Evolutionary conservation across 1,140 invertebrate genomes (phyloP).

Genomic region (Penaeus vannamei): DNA sequence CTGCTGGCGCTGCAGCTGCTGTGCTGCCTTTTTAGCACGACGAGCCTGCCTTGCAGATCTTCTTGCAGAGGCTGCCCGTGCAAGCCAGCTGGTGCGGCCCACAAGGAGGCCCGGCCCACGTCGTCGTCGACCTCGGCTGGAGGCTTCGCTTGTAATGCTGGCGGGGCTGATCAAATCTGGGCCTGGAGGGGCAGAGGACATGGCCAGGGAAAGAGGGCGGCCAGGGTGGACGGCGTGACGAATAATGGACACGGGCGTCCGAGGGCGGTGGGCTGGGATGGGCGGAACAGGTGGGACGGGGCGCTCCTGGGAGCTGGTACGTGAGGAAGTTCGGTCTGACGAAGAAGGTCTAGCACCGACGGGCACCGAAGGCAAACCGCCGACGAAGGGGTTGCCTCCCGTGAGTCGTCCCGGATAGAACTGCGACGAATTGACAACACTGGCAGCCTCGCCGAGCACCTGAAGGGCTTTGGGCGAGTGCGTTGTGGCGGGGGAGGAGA

Average conservation of each 20-base stretch:
- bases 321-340: constrained; percentile 59
- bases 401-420: constrained; percentile 66
- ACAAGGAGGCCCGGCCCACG: constrained; percentile 64
- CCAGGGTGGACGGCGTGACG: constrained; percentile 63
- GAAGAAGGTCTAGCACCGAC: constrained; percentile 57
- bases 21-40: constrained; percentile 53
- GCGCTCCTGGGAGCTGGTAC: constrained; percentile 61
- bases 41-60: constrained; percentile 52
- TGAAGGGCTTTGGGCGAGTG: constrained; percentile 61
- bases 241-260: constrained; percentile 62
- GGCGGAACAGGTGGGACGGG: constrained; percentile 61
- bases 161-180: constrained; percentile 65
- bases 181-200: constrained; percentile 56
- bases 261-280: constrained; percentile 64
- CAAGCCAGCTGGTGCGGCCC: constrained; percentile 61
- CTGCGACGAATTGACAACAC: constrained; percentile 66
- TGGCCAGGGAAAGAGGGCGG: constrained; percentile 63
- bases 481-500: constrained; percentile 55
- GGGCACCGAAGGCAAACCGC: constrained; percentile 50
- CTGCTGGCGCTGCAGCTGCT: constrained; percentile 43
- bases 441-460: constrained; percentile 64
- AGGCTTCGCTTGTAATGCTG: constrained; percentile 66
- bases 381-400: constrained; percentile 39
- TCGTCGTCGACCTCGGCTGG: constrained; percentile 54
- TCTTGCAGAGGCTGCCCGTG: constrained; percentile 55